Evolutionary conservation across 2,888 invertebrate genomes (phyloP).

Genomic region (Agonopterix subpropinquella): DNA sequence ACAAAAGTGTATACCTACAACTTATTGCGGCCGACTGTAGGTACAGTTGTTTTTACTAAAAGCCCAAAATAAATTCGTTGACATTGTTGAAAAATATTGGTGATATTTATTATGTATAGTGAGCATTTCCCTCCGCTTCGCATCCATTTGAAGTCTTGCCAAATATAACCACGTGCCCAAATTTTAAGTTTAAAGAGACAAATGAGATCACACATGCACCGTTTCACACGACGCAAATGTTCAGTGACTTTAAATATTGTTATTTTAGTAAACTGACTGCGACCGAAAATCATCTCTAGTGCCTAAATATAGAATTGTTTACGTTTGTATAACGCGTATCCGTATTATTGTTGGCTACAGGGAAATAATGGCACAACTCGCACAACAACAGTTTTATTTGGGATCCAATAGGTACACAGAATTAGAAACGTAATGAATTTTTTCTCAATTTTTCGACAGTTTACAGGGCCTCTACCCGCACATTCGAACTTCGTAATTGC

Average conservation of each 20-base stretch:
- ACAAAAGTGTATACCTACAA: too few relatives aligned
- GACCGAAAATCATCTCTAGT: slow-evolving; percentile 19
- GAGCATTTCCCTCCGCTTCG: slow-evolving; percentile 18
- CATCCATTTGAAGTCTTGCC: slow-evolving; percentile 51
- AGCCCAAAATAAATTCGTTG: too few relatives aligned
- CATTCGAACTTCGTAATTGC: too few relatives aligned
- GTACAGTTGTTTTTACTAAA: too few relatives aligned
- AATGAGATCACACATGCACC: slow-evolving; percentile 14
- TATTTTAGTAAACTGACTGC: slow-evolving; percentile 11
- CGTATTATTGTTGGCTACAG: slow-evolving; percentile 31
- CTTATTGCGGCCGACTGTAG: too few relatives aligned
- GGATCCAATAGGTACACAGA: not conserved
- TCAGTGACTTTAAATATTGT: slow-evolving; percentile 18
- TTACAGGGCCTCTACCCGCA: too few relatives aligned
- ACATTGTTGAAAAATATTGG: too few relatives aligned
- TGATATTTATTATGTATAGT: not conserved
- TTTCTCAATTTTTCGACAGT: too few relatives aligned
- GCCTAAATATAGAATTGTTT: slow-evolving; percentile 39
- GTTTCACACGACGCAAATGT: slow-evolving; percentile 14
- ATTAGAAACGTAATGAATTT: not conserved
- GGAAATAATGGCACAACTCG: slow-evolving; percentile 10
- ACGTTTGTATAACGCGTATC: slow-evolving; percentile 24
- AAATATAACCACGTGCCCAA: slow-evolving; percentile 41
- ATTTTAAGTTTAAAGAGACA: not conserved
- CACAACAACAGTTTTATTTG: slow-evolving; percentile 1